Percentiles rank a stretch among this genome's conserved stretches.
Conservation (phyloP, 1,140 invertebrate genomes). For the Drosophila melanica region DNA sequence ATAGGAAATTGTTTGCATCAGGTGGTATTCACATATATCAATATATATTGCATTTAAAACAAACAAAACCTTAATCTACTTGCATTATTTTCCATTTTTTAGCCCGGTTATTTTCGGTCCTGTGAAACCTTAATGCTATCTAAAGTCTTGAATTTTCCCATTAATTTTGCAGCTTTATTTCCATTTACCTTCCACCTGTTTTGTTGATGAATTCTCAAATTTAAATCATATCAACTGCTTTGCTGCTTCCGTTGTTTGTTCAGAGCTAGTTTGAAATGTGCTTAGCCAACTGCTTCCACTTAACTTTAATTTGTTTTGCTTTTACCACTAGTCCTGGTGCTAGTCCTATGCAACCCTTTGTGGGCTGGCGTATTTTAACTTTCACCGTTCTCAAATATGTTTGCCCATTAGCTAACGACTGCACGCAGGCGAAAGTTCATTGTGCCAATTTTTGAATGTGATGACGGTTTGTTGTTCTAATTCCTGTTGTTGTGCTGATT, state of each 20-base stretch:
- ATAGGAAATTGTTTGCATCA: too few relatives aligned
- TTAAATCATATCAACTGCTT: not conserved
- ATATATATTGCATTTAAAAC: too few relatives aligned
- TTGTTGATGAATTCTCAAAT: too few relatives aligned
- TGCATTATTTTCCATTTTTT: too few relatives aligned
- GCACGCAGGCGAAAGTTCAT: constrained; percentile 57
- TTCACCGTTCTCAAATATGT: constrained; percentile 20
- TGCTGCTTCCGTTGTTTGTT: not conserved
- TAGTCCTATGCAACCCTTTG: not conserved
- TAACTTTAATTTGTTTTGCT: not conserved
- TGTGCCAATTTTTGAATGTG: constrained; percentile 62
- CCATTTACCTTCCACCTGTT: too few relatives aligned
- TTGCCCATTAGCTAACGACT: constrained; percentile 54
- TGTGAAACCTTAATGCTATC: too few relatives aligned
- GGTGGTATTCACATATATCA: too few relatives aligned
- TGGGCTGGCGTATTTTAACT: constrained; percentile 15
- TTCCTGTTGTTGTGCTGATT: constrained; percentile 7
- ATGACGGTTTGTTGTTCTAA: constrained; percentile 24
- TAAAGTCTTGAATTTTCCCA: too few relatives aligned
- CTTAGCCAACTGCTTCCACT: not conserved
- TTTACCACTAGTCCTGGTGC: not conserved
- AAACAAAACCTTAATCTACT: too few relatives aligned
- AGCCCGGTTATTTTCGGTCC: too few relatives aligned
- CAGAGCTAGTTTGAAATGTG: not conserved
- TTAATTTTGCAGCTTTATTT: too few relatives aligned